Evolutionary conservation across 2,797 vertebrate species (phyloP).

Genomic region (Manis pentadactyla): DNA sequence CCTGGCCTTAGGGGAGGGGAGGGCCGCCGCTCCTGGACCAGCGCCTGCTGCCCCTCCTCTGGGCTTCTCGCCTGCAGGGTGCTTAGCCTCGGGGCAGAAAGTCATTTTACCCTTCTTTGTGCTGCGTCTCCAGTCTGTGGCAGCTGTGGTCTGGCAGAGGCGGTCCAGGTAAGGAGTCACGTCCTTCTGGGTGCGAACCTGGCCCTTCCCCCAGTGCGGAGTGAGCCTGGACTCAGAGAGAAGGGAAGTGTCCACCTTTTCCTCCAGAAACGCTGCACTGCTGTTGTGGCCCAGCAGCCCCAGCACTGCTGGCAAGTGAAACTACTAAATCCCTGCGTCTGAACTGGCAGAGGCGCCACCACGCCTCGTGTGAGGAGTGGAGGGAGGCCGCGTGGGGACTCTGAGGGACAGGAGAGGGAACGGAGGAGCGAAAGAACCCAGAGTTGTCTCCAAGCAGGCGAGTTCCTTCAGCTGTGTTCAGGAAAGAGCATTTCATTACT

Average conservation of each 20-base stretch:
- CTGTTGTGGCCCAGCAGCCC: background rate
- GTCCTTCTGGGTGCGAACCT: background rate
- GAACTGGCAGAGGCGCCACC: background rate
- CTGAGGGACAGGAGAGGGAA: background rate
- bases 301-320: background rate
- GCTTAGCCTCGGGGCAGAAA: no score
- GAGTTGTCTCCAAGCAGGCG: background rate
- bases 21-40: background rate
- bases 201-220: background rate
- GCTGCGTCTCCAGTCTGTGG: background rate
- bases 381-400: background rate
- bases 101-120: background rate
- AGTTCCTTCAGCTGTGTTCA: background rate
- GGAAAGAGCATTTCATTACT: background rate
- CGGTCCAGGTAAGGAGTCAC: background rate
- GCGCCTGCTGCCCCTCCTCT: background rate
- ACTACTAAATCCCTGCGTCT: background rate
- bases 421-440: background rate
- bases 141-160: background rate
- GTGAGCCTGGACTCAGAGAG: background rate
- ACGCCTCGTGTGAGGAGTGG: background rate
- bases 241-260: background rate
- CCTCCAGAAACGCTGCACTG: background rate
- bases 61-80: no score
- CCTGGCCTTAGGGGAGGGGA: background rate